Conservation (phyloP, 2,113 vertebrate genomes). For the Marcusenius ussheri region DNA sequence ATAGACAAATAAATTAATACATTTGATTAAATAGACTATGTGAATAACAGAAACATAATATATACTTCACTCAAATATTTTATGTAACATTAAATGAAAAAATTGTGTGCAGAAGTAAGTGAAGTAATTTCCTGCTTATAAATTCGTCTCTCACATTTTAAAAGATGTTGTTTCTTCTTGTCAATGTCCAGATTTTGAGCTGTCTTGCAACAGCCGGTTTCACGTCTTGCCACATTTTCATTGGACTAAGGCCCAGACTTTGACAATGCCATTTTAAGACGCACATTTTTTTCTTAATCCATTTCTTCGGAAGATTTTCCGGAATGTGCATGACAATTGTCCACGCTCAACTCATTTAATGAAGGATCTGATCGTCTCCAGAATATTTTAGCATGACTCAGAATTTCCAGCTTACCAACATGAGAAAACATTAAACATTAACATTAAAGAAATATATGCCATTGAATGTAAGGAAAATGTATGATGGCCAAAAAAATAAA, state of each 20-base stretch:
- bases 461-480: background rate
- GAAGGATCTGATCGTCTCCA: background rate
- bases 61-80: background rate
- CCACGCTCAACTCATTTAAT: background rate
- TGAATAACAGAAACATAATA: background rate
- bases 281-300: background rate
- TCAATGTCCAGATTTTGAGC: background rate
- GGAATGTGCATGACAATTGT: background rate
- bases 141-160: background rate
- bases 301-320: background rate
- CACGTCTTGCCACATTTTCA: constrained; percentile 1
- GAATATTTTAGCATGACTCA: background rate
- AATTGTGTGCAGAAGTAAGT: background rate
- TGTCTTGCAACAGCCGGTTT: background rate
- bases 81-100: background rate
- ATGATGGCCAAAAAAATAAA: background rate
- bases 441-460: background rate
- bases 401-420: background rate
- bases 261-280: background rate
- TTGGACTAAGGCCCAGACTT: background rate
- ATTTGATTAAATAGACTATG: background rate
- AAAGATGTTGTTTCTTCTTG: background rate
- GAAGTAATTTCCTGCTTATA: background rate
- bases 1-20: background rate
- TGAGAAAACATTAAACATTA: background rate